Base-by-base conservation (phyloP, 2,888 invertebrate genomes). In the Netelia fuscicornis region DNA sequence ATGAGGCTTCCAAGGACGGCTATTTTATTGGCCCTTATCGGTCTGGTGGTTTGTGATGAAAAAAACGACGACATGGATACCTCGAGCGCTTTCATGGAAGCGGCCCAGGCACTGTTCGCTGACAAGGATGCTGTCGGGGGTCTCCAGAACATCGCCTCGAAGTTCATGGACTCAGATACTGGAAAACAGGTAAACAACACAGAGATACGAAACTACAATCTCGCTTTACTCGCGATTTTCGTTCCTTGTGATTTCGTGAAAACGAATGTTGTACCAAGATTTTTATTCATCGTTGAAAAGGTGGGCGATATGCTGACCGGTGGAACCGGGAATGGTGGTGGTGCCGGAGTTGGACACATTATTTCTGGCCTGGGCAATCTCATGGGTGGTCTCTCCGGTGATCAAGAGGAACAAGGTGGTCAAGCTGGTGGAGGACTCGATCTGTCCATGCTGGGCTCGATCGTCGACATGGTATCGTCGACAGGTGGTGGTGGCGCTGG, bases 21-120 rank as follows among this genome's bases (percentile, higher is more conserved):
- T 44, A 81, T 92, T 54, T 84, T 93, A 25, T 68, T 92, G 78
- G 72, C 89, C 48, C 76, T 91, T 6, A 71, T 90, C n/a, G 90
- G 90, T 8, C 56, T 89, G 64, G 89, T 86, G 20, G 71, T 64
- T 8, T 88, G 90, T 75, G 89, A 90, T 2, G 89, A 91, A 2
- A 89, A 94, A 90, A 91, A 90, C 89, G 94, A 90, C 88, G 94
- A 94, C 25, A 94, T 94, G 42, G 96, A 95, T 85, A 95, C 95
- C 56, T 94, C 95, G 0, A 96, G 95, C 90, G 96, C 96, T 0
- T 94, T 97, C 72, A 91, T 97, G 87, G 96, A 97, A 87, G 95
- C 96, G 82, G 97, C 97, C 0, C 95, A 96, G 2, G 95, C 96
- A 20, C 95, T 97, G 78, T 94, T 97, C 60, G 95, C 96, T 89